Conservation (phyloP, 2,113 vertebrate genomes). For the Rhineura floridana region DNA sequence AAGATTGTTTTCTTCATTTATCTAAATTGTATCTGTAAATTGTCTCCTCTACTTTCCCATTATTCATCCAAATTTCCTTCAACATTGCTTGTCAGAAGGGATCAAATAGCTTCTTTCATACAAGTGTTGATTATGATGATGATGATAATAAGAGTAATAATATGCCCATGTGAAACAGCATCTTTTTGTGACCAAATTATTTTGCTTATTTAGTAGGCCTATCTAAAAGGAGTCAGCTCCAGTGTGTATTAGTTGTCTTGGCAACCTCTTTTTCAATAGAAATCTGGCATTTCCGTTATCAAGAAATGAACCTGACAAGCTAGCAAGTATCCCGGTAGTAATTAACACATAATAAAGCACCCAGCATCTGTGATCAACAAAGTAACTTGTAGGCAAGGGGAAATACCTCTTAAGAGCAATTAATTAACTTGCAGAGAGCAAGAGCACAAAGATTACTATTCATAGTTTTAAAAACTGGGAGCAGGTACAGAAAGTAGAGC, state of each 20-base stretch:
- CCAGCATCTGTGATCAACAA: constrained; percentile 7
- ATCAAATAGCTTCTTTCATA: neutral
- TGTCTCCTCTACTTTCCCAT: neutral
- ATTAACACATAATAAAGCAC: constrained; percentile 22
- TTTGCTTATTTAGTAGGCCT: neutral
- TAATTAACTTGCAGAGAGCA: constrained; percentile 12
- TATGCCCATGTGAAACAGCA: neutral
- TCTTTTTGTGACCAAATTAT: neutral
- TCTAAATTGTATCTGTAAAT: neutral
- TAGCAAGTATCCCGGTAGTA: neutral
- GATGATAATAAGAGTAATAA: too few relatives aligned
- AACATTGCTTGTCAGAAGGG: neutral
- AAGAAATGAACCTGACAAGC: neutral
- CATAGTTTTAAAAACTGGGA: neutral
- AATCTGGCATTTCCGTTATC: constrained; percentile 5
- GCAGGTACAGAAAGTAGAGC: neutral
- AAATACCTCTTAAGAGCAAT: constrained; percentile 1
- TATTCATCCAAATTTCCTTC: neutral
- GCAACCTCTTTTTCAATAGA: constrained; percentile 8
- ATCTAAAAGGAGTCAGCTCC: neutral
- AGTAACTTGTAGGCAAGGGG: neutral
- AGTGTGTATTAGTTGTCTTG: neutral
- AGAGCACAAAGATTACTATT: neutral
- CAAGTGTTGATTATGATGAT: neutral
- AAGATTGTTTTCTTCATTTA: neutral